phyloP scores from a whole-genome alignment of 2,797 vertebrate genomes.

The Synanceia verrucosa region DNA sequence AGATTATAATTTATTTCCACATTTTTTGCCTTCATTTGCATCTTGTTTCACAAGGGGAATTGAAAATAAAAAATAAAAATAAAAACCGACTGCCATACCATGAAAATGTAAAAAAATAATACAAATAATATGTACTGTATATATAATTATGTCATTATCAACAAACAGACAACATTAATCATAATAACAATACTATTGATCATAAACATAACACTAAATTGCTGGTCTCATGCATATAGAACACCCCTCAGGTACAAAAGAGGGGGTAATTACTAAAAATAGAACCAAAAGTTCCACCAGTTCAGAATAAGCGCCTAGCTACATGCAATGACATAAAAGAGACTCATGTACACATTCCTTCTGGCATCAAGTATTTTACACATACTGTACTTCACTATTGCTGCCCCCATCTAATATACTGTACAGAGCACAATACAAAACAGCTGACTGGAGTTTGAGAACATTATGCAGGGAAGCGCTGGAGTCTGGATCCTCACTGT shows the following conservation, averaged over 20 bases:
- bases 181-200: slow-evolving; percentile 84
- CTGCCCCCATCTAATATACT: slow-evolving; percentile 74
- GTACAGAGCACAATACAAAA: slow-evolving; percentile 81
- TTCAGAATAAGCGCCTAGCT: slow-evolving; percentile 84
- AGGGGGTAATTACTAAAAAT: slow-evolving; percentile 82
- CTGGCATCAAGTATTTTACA: slow-evolving; percentile 84
- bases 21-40: slow-evolving; percentile 83
- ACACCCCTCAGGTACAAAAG: slow-evolving; percentile 78
- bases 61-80: slow-evolving; percentile 81
- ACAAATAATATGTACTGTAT: slow-evolving; percentile 89
- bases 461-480: slow-evolving; percentile 65
- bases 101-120: slow-evolving; percentile 92
- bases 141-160: slow-evolving; percentile 89
- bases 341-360: slow-evolving; percentile 85
- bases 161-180: slow-evolving; percentile 87
- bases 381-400: slow-evolving; percentile 75
- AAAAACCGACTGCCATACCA: slow-evolving; percentile 85
- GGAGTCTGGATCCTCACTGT: slow-evolving; percentile 57
- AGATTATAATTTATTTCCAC: slow-evolving; percentile 87
- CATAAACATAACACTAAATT: slow-evolving; percentile 83
- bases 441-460: slow-evolving; percentile 68
- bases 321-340: slow-evolving; percentile 88
- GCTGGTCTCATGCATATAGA: slow-evolving; percentile 86
- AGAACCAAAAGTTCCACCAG: slow-evolving; percentile 83
- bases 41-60: slow-evolving; percentile 86